Conservation (phyloP, 2,888 invertebrate genomes). For the Drosophila hamatofila region DNA sequence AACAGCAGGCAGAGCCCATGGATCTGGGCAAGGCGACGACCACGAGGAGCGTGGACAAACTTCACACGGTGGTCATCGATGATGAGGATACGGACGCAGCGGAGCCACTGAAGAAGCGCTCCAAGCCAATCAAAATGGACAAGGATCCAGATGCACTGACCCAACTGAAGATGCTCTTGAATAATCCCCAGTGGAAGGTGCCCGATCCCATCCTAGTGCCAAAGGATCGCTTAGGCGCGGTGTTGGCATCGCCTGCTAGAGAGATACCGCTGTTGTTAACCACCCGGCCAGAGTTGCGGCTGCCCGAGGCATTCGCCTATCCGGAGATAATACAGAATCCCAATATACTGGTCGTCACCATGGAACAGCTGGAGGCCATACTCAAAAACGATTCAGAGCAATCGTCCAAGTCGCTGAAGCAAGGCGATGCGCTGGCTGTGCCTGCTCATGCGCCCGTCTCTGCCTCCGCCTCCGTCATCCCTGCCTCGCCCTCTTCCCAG, state of each 20-base stretch:
- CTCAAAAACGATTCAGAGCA: conserved; percentile 86
- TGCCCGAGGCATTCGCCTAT: conserved; percentile 91
- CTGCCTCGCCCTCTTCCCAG: conserved; percentile 14
- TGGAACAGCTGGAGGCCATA: conserved; percentile 90
- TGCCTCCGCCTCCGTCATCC: not conserved
- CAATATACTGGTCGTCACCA: conserved; percentile 91
- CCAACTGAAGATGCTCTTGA: conserved; percentile 90
- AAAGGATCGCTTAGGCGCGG: conserved; percentile 89
- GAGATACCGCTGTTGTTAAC: conserved; percentile 92
- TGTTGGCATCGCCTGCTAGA: conserved; percentile 90
- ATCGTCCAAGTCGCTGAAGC: conserved; percentile 26
- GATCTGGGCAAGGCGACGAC: conserved; percentile 86
- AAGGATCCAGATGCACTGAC: conserved; percentile 88
- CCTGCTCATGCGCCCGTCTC: conserved; percentile 3
- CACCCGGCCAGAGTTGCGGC: conserved; percentile 89
- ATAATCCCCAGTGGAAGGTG: conserved; percentile 89
- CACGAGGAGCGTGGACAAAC: conserved; percentile 85
- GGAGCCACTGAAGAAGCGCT: conserved; percentile 86
- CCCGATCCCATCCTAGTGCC: conserved; percentile 94
- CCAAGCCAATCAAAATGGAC: conserved; percentile 85
- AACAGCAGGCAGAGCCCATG: conserved; percentile 88
- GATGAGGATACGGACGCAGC: conserved; percentile 74
- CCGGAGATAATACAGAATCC: conserved; percentile 91
- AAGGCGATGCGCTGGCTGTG: not conserved
- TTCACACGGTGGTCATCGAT: conserved; percentile 85